Evolutionary conservation across 2,888 invertebrate species (phyloP).

Genomic region (Zhengitettix transpicula): DNA sequence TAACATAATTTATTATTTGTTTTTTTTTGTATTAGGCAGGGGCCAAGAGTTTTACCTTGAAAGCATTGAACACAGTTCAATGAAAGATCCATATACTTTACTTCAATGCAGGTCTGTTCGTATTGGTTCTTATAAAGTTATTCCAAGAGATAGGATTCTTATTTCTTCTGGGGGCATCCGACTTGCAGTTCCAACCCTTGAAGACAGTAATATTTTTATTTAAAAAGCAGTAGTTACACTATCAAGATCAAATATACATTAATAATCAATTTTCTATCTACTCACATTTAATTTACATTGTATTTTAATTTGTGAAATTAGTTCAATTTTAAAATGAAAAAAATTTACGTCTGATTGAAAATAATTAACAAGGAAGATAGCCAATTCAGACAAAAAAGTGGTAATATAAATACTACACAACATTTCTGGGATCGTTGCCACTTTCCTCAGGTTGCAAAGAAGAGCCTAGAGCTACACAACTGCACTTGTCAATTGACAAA

Average conservation of each 20-base stretch:
- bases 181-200: conserved; percentile 27
- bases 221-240: too few species aligned
- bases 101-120: conserved; percentile 60
- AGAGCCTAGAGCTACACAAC: too few species aligned
- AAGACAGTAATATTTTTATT: conserved; percentile 20
- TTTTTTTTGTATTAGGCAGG: conserved; percentile 28
- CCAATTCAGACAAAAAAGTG: too few species aligned
- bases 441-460: too few species aligned
- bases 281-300: neutral
- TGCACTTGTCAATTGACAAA: too few species aligned
- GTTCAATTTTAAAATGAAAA: neutral
- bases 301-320: neutral
- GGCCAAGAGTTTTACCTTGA: conserved; percentile 27
- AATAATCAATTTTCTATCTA: too few species aligned
- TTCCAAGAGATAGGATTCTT: conserved; percentile 53
- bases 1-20: neutral
- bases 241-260: too few species aligned
- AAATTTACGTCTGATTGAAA: too few species aligned
- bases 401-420: too few species aligned
- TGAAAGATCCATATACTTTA: conserved; percentile 33
- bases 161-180: conserved; percentile 28
- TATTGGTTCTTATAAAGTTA: conserved; percentile 70
- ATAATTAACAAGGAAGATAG: too few species aligned
- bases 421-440: too few species aligned
- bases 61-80: conserved; percentile 28